These are phyloP conservation scores for Alviniconcha marisindica DNA, from an alignment of 1,140 invertebrate species.

Conservation along the genomic window DNA sequence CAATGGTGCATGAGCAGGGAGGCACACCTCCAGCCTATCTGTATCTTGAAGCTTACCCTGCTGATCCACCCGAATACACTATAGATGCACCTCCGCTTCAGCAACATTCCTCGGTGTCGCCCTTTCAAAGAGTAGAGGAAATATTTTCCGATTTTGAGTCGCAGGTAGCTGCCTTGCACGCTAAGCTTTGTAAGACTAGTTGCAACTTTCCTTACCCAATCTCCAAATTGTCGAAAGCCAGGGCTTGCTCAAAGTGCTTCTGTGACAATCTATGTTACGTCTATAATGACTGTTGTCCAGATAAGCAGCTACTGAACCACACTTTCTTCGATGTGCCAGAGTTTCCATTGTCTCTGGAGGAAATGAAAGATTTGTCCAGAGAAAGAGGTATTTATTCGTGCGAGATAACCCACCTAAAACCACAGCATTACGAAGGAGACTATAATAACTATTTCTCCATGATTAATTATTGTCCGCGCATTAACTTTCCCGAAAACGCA, in stretches of 20 bases:
- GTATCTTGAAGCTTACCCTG: background rate
- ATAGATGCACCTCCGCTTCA: no score
- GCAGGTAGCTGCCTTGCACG: background rate
- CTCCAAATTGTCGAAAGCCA: background rate
- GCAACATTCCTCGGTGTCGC: background rate
- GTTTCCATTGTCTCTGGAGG: background rate
- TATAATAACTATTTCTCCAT: background rate
- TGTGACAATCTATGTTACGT: constrained; percentile 23
- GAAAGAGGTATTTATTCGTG: background rate
- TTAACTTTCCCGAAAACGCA: no score
- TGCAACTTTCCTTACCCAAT: background rate
- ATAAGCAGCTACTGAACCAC: background rate
- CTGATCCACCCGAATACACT: background rate
- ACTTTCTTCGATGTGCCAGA: background rate
- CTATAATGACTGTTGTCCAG: constrained; percentile 18
- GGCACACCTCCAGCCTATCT: background rate
- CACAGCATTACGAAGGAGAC: background rate
- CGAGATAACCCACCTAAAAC: background rate
- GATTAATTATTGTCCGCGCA: background rate
- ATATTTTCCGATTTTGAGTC: background rate
- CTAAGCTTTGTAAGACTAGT: background rate
- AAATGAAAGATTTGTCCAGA: background rate
- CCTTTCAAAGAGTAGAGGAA: background rate
- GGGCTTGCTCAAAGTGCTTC: background rate
- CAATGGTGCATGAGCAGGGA: background rate